Evolutionary conservation across 2,797 vertebrate species (phyloP), one percentile per base, ranked within the genome.

Genomic region (Siniperca obscura): DNA sequence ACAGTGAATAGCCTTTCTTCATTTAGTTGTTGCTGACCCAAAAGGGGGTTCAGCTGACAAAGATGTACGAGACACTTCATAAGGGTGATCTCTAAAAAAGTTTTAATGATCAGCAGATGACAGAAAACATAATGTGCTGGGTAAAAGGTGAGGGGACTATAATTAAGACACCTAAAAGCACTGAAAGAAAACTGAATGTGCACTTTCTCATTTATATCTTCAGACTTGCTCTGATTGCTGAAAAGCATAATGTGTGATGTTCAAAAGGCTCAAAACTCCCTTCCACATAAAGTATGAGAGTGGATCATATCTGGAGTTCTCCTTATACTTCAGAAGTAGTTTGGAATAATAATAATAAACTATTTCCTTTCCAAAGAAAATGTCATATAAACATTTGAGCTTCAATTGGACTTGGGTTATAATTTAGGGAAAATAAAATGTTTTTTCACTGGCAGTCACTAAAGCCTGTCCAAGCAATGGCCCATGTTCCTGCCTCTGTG

Each of bases 21-120:
- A 71, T 75, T 57, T 59, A 13, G 19, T 60, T 62, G 40, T 21
- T 36, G 48, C 27, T 27, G 50, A 84, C 73, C 42, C 76, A 44
- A 82, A 91, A 82, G 21, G 16, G 10, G 61, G 34, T 76, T 82
- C 53, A 64, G 56, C 60, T 38, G 73, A 88, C 76, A 82, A 40
- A 83, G n/a, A 81, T 82, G 67, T 64, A 77, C 62, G 56, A 70
- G 52, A 81, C 38, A 44, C 55, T 38, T 76, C 59, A 55, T 46
- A 9, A 53, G n/a, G 11, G 25, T 46, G 68, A 81, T 76, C 42
- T 61, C 68, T 67, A 61, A 83, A 85, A 76, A 64, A 74, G 52
- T 62, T 81, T 77, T 76, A 76, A 82, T 66, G 74, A 84, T 66
- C 61, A 72, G 68, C 30, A 27, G 53, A 71, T 40, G 78, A 82